Percentiles rank a stretch among this genome's conserved stretches.
These are phyloP conservation scores for Pseudachorutes palmiensis DNA, from an alignment of 1,140 invertebrate species.

Conservation along the genomic window DNA sequence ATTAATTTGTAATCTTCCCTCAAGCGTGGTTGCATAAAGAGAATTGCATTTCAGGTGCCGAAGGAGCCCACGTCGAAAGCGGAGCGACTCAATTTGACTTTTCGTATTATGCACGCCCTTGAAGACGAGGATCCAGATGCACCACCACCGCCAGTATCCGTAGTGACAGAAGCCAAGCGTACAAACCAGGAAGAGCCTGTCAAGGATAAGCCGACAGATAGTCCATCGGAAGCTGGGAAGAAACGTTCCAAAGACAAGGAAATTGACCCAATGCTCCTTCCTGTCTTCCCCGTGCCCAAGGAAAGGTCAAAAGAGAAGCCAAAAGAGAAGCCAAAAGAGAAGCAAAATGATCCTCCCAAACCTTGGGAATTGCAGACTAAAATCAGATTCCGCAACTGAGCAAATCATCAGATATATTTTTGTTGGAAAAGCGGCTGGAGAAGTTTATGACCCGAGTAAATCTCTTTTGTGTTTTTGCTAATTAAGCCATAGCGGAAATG, in stretches of 20 bases:
- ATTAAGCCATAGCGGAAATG: too few species aligned
- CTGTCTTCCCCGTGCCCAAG: neutral
- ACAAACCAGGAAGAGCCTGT: too few species aligned
- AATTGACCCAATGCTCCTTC: neutral
- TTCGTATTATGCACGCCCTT: conserved; percentile 31
- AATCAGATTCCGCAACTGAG: neutral
- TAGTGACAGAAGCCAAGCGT: too few species aligned
- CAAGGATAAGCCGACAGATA: too few species aligned
- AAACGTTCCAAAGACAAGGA: too few species aligned
- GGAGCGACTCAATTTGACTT: conserved; percentile 25
- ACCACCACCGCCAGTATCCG: neutral
- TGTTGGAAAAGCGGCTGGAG: too few species aligned
- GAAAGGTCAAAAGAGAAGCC: neutral
- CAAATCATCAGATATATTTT: too few species aligned
- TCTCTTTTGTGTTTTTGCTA: too few species aligned
- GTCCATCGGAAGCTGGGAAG: too few species aligned
- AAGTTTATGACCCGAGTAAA: too few species aligned
- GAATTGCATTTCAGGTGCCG: conserved; percentile 16
- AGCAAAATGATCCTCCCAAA: too few species aligned
- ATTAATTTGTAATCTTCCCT: neutral
- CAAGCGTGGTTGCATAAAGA: neutral
- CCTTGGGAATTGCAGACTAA: neutral
- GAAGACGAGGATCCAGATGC: conserved; percentile 13
- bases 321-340: neutral
- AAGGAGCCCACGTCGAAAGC: conserved; percentile 28